Base-by-base conservation (phyloP, 2,113 vertebrate species). In the Lampris megalopsis region DNA sequence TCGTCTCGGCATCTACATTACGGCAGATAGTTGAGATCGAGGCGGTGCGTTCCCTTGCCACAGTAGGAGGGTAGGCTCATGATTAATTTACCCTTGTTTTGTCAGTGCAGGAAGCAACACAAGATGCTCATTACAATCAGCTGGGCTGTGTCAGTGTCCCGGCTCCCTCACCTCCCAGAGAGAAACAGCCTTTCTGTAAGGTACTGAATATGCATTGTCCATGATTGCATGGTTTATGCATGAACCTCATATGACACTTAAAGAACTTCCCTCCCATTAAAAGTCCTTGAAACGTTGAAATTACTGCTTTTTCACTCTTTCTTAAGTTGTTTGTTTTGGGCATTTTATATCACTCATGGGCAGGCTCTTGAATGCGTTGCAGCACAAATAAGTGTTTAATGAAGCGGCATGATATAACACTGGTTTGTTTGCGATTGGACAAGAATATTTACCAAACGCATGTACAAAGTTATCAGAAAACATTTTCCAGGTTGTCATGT, bases 221-320 rank as follows among this genome's bases (percentile, higher is more conserved):
- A 89, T 94, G 91, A 94, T 94, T 94, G 91, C 94, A 94, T 94
- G 92, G 92, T 92, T 94, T 94, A 94, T 94, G 92, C 90, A 94
- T 94, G 90, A 94, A 85, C 69, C 59, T 85, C 77, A 78, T 53
- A 42, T 66, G 79, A 69, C 71, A 86, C 85, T 81, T 83, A 77
- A 81, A 87, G 81, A 90, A 71, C 37, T 64, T 86, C 62, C 68
- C 48, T 40, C 73, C 67, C 67, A 82, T 71, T 35, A 82, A 62
- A 90, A 85, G 85, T 71, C 75, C 77, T 89, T 74, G 63, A 89
- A 84, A 83, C 79, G 63, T 64, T 62, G 68, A 89, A 91, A 93
- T 82, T 71, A 85, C 65, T 47, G 78, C 81, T 83, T 91, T 91
- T 92, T 88, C 69, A 41, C 64, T 47, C 58, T 79, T 84, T 66